Evolutionary conservation across 2,113 vertebrate species (phyloP).

Genomic region (Suncus etruscus): DNA sequence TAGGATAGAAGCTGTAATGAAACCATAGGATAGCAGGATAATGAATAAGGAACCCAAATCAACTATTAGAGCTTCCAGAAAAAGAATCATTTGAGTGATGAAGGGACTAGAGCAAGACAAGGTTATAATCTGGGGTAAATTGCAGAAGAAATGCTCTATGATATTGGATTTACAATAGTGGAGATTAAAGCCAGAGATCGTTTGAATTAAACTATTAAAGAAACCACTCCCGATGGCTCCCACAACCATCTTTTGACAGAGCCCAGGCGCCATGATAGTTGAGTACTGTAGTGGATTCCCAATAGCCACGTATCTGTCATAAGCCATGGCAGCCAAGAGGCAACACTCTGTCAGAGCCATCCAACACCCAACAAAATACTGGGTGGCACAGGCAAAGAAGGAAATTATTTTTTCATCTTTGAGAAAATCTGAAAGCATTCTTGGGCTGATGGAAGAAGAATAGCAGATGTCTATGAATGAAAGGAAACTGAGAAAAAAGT

Average conservation of each 20-base stretch:
- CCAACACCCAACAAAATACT: slow-evolving; percentile 21
- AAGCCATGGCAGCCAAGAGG: slow-evolving; percentile 41
- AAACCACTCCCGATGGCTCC: neutral
- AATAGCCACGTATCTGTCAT: slow-evolving; percentile 37
- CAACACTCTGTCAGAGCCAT: neutral
- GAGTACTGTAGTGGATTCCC: slow-evolving; percentile 40
- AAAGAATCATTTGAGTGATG: slow-evolving; percentile 27
- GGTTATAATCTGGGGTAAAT: neutral
- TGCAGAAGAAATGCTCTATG: slow-evolving; percentile 64
- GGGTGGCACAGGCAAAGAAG: neutral
- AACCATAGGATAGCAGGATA: slow-evolving; percentile 53
- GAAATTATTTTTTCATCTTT: neutral
- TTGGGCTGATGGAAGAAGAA: slow-evolving; percentile 50
- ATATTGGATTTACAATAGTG: slow-evolving; percentile 32
- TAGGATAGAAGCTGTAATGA: slow-evolving; percentile 42
- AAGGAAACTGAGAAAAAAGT: slow-evolving; percentile 51
- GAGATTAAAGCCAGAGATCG: slow-evolving; percentile 12
- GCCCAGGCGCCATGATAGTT: slow-evolving; percentile 21
- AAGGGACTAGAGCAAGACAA: slow-evolving; percentile 45
- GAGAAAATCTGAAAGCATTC: slow-evolving; percentile 56
- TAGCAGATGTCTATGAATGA: slow-evolving; percentile 47
- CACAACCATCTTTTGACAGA: neutral
- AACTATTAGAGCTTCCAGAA: neutral
- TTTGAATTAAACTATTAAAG: slow-evolving; percentile 30
- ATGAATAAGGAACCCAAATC: neutral